These are phyloP conservation scores for Philypnodon macrostomus DNA, from an alignment of 2,797 vertebrate genomes.

Conservation along the genomic window DNA sequence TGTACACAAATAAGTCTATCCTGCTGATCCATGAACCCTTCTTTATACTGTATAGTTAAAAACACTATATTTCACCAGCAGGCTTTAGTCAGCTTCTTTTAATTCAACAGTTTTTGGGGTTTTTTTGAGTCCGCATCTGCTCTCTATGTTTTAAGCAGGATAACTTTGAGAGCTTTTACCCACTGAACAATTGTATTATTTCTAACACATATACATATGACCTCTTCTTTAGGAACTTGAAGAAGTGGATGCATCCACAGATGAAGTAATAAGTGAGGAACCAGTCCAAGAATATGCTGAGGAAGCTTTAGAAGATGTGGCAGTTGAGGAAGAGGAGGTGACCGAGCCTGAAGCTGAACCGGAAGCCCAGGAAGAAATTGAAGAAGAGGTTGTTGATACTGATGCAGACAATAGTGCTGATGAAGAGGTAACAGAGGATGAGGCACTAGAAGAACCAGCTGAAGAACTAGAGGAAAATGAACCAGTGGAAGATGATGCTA, in stretches of 20 bases:
- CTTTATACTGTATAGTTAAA: too few species aligned
- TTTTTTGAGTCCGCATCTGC: too few species aligned
- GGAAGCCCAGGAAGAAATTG: slow-evolving; percentile 18
- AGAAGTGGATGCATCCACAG: not conserved
- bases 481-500: slow-evolving; percentile 7
- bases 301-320: slow-evolving; percentile 29
- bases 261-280: not conserved
- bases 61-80: too few species aligned
- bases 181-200: too few species aligned
- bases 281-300: slow-evolving; percentile 6
- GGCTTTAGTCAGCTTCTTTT: too few species aligned
- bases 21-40: too few species aligned
- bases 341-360: slow-evolving; percentile 12
- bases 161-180: too few species aligned
- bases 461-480: slow-evolving; percentile 24
- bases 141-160: too few species aligned
- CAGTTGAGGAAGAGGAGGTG: slow-evolving; percentile 19
- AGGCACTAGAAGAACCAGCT: slow-evolving; percentile 17
- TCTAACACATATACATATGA: not conserved
- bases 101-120: too few species aligned
- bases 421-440: not conserved
- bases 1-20: too few species aligned
- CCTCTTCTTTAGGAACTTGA: not conserved
- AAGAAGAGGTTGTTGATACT: slow-evolving; percentile 13
- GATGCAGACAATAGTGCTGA: slow-evolving; percentile 9